Evolutionary conservation across 2,888 invertebrate genomes (phyloP).

Genomic region (Tenodera sinensis): DNA sequence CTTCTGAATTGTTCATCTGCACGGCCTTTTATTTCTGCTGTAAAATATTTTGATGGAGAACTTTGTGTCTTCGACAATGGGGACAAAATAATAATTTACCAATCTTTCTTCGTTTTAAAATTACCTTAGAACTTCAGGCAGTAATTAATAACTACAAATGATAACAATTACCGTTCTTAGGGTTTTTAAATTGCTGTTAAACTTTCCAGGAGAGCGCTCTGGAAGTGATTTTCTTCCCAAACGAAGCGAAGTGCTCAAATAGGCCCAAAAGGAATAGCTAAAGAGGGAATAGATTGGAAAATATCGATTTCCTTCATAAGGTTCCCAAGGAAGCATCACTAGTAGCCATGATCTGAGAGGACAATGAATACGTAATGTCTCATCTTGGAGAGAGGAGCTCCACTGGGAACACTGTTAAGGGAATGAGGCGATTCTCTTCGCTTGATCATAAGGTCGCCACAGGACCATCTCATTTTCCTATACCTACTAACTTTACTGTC

Average conservation of each 20-base stretch:
- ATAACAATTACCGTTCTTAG: neutral
- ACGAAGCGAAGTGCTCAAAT: neutral
- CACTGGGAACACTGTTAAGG: neutral
- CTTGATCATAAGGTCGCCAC: neutral
- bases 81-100: too few species aligned
- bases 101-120: too few species aligned
- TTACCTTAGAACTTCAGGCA: too few species aligned
- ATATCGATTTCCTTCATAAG: neutral
- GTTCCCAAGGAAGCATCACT: neutral
- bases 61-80: too few species aligned
- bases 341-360: neutral
- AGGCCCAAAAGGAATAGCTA: neutral
- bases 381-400: neutral
- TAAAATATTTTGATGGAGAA: too few species aligned
- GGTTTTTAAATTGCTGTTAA: neutral
- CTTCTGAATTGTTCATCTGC: too few species aligned
- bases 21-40: too few species aligned
- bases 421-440: neutral
- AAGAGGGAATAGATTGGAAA: neutral
- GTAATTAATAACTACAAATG: too few species aligned
- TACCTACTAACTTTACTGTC: neutral
- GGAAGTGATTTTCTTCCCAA: too few species aligned
- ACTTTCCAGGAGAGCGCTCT: neutral
- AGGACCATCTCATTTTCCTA: neutral
- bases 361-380: neutral